These are phyloP conservation scores for Hydroisotoma schaefferi DNA, from an alignment of 2,888 invertebrate genomes.

Conservation along the genomic window DNA sequence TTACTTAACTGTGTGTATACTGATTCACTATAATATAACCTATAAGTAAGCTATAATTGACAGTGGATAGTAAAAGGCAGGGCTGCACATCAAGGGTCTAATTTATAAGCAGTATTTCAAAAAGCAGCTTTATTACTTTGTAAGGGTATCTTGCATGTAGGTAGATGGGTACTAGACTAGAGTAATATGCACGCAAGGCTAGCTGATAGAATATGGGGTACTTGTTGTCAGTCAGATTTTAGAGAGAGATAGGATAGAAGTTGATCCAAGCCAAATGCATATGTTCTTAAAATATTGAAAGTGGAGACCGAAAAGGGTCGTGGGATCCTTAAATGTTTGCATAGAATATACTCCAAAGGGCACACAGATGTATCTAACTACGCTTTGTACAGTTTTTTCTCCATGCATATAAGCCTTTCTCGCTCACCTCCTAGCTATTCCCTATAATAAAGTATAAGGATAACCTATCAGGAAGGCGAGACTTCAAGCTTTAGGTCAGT, in stretches of 20 bases:
- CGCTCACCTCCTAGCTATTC: not conserved
- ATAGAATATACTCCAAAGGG: conserved; percentile 7
- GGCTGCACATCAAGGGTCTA: not conserved
- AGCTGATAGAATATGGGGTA: not conserved
- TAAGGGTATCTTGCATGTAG: not conserved
- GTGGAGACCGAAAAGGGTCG: conserved; percentile 27
- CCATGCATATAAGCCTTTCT: not conserved
- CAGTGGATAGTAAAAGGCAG: no score
- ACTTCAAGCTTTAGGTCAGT: no score
- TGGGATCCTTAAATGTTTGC: conserved; percentile 30
- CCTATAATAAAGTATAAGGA: no score
- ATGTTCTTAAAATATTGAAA: conserved; percentile 14
- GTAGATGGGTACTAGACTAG: not conserved
- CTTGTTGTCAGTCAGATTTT: not conserved
- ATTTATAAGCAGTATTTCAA: conserved; percentile 6
- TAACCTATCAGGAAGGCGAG: no score
- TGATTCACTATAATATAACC: no score
- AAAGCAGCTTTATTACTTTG: not conserved
- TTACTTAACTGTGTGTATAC: no score
- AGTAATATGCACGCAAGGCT: no score
- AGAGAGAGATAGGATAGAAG: not conserved
- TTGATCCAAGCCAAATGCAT: conserved; percentile 9
- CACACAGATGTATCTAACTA: conserved; percentile 13
- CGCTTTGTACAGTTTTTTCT: conserved; percentile 9
- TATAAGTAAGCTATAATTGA: no score